phyloP scores from a whole-genome alignment of 1,140 invertebrate genomes.

The Drosophila kurseongensis region DNA sequence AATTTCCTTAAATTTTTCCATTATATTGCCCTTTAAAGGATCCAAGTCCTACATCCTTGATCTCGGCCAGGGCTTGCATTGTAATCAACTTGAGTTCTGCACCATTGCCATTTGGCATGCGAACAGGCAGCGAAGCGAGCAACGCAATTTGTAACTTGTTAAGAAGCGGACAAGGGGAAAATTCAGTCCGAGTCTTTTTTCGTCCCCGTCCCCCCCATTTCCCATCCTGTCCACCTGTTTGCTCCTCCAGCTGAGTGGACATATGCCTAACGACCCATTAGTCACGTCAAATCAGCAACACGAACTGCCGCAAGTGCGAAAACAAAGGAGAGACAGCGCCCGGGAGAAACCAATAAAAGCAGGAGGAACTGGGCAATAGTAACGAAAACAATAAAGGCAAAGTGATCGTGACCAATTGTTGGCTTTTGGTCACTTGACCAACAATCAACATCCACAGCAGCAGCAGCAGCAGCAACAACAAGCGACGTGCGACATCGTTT shows the following conservation, averaged over 20 bases:
- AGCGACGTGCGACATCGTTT: constrained; percentile 40
- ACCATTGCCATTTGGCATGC: constrained; percentile 35
- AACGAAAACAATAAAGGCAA: constrained; percentile 68
- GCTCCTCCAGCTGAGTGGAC: constrained; percentile 29
- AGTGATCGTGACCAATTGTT: constrained; percentile 79
- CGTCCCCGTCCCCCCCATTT: neutral
- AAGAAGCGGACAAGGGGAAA: constrained; percentile 8
- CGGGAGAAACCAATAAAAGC: constrained; percentile 35
- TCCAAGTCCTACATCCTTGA: constrained; percentile 32
- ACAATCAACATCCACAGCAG: constrained; percentile 34
- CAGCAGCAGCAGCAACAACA: constrained; percentile 4
- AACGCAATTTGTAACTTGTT: constrained; percentile 59
- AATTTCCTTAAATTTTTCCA: no score
- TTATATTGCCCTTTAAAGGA: constrained; percentile 3
- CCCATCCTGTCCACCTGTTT: constrained; percentile 13
- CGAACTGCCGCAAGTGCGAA: constrained; percentile 40
- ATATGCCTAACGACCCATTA: constrained; percentile 74
- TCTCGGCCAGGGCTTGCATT: constrained; percentile 26
- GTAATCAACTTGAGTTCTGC: constrained; percentile 48
- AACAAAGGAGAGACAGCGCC: constrained; percentile 38
- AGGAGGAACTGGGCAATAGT: constrained; percentile 11
- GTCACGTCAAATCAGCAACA: constrained; percentile 79
- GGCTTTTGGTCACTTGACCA: constrained; percentile 47
- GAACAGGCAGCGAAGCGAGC: constrained; percentile 33
- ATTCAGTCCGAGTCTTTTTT: constrained; percentile 23